Conservation (phyloP, 2,888 invertebrate species). For the Noctua pronuba region DNA sequence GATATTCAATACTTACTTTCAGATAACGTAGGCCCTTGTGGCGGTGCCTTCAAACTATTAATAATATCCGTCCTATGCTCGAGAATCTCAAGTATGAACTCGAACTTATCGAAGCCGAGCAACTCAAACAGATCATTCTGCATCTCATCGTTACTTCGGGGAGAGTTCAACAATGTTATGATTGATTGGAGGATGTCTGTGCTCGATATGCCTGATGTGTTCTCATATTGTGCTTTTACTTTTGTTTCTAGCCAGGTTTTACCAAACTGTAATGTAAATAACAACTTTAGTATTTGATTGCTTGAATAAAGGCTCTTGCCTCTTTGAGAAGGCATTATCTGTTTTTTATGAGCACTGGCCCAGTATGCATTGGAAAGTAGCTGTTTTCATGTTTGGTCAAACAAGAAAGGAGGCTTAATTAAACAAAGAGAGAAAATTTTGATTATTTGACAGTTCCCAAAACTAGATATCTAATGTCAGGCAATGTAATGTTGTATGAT, state of each 20-base stretch:
- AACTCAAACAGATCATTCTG: constrained; percentile 97
- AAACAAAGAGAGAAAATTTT: not conserved
- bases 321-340: not conserved
- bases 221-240: constrained; percentile 87
- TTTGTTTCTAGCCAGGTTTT: constrained; percentile 90
- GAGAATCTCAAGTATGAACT: constrained; percentile 93
- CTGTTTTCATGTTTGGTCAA: not conserved
- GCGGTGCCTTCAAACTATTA: constrained; percentile 78
- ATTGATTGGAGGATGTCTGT: constrained; percentile 91
- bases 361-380: not conserved
- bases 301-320: not conserved
- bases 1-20: constrained; percentile 76
- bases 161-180: constrained; percentile 91
- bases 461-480: not conserved
- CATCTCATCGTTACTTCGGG: constrained; percentile 92
- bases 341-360: not conserved
- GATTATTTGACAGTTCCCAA: not conserved
- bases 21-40: constrained; percentile 78
- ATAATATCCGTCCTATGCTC: constrained; percentile 91
- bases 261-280: constrained; percentile 84
- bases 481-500: not conserved
- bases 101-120: constrained; percentile 96
- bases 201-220: constrained; percentile 87
- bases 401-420: not conserved
- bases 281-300: too few relatives aligned